These are phyloP conservation scores for Columba janthina DNA, from an alignment of 2,113 vertebrate species.

Conservation along the genomic window DNA sequence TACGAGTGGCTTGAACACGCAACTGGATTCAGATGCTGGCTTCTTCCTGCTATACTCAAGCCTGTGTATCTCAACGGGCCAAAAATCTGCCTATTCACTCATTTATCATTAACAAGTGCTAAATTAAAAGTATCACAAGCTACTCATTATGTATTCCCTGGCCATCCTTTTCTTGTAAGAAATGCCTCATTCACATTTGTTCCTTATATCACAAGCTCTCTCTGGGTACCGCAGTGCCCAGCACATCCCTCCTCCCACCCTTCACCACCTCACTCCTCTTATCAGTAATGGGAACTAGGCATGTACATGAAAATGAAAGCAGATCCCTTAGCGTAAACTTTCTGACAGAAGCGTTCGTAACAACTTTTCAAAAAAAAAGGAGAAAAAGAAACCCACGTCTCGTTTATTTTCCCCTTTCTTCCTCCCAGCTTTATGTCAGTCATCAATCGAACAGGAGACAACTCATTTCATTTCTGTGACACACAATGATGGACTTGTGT, in stretches of 20 bases:
- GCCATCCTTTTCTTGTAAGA: not conserved
- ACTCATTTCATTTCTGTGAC: constrained; percentile 96
- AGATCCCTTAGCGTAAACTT: constrained; percentile 81
- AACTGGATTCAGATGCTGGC: not conserved
- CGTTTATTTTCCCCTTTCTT: constrained; percentile 76
- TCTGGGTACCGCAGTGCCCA: not conserved
- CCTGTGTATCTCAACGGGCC: not conserved
- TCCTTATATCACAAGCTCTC: not conserved
- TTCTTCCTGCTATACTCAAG: not conserved
- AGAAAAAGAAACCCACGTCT: not conserved
- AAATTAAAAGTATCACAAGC: not conserved
- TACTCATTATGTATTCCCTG: not conserved
- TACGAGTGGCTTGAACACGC: not conserved
- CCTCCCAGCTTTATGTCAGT: constrained; percentile 83
- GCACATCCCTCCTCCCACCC: not conserved
- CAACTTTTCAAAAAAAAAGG: constrained; percentile 79
- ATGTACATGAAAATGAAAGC: constrained; percentile 28
- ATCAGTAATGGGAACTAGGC: not conserved
- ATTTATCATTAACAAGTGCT: not conserved
- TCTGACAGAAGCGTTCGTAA: constrained; percentile 82
- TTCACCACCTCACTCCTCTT: not conserved
- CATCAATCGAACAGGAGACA: constrained; percentile 94
- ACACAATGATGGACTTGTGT: constrained; percentile 90
- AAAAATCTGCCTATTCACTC: not conserved
- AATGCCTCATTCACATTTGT: not conserved